Evolutionary conservation across 2,797 vertebrate species (phyloP).

Genomic region (Pipistrellus nathusii): DNA sequence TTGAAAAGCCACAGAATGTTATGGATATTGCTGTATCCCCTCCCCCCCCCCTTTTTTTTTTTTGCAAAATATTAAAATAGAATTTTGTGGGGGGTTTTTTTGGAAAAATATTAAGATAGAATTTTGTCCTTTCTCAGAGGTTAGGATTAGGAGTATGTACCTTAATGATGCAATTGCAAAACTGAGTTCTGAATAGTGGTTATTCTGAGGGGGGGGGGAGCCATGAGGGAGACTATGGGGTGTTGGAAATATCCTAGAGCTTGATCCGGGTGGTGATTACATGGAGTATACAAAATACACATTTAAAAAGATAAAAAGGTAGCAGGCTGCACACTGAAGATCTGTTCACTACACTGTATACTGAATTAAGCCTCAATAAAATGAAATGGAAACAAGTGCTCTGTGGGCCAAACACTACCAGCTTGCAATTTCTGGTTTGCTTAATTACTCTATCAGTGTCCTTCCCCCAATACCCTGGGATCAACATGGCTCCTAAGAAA

Average conservation of each 20-base stretch:
- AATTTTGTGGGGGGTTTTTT: too few species aligned
- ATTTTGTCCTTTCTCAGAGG: slow-evolving; percentile 16
- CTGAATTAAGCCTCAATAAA: background rate
- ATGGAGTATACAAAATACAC: background rate
- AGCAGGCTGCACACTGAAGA: background rate
- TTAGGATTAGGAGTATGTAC: background rate
- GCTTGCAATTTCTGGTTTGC: background rate
- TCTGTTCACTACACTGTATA: background rate
- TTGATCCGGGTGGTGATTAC: background rate
- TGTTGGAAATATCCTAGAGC: background rate
- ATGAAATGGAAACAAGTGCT: background rate
- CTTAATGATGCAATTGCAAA: background rate
- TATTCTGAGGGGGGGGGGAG: background rate
- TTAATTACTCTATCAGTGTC: background rate
- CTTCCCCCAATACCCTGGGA: background rate
- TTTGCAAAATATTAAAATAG: background rate
- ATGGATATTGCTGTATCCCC: background rate
- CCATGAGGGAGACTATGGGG: background rate
- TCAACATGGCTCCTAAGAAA: background rate
- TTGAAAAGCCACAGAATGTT: background rate
- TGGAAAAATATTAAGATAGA: background rate
- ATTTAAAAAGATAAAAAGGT: background rate
- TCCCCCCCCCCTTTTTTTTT: background rate
- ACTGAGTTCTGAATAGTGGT: background rate
- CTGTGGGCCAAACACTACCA: background rate